Conservation (phyloP, 2,113 vertebrate species). For the Thunnus thynnus region DNA sequence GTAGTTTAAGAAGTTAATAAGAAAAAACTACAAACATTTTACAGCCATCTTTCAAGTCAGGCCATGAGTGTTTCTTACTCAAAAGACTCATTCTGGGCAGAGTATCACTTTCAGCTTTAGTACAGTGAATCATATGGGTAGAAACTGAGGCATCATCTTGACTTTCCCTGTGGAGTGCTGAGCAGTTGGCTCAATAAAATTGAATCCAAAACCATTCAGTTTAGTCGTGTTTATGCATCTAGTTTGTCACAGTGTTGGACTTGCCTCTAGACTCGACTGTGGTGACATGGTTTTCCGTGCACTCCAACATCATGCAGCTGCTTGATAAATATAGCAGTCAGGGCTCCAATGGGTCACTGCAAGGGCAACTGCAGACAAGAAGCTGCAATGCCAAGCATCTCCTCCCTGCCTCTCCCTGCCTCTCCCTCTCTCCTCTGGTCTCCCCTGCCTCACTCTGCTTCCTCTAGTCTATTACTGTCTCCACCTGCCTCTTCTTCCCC, state of each 20-base stretch:
- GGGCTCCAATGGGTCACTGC: conserved; percentile 29
- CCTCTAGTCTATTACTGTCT: conserved; percentile 12
- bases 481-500: neutral
- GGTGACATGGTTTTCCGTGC: neutral
- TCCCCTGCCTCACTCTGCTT: neutral
- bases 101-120: neutral
- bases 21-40: neutral
- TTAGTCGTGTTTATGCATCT: neutral
- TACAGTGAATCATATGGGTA: neutral
- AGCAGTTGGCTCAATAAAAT: neutral
- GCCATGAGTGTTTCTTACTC: neutral
- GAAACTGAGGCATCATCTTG: neutral
- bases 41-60: neutral
- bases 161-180: neutral
- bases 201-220: neutral
- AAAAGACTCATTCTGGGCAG: neutral
- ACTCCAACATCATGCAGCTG: conserved; percentile 49
- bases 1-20: neutral
- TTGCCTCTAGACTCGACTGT: neutral
- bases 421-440: conserved; percentile 4
- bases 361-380: conserved; percentile 43
- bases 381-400: conserved; percentile 57
- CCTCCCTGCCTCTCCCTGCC: conserved; percentile 45
- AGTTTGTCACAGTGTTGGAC: conserved; percentile 2
- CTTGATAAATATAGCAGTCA: conserved; percentile 60